Percentiles rank a stretch among this genome's conserved stretches.
Evolutionary conservation across 2,797 vertebrate genomes (phyloP).

Genomic region (Xiphorhynchus erythropygius): DNA sequence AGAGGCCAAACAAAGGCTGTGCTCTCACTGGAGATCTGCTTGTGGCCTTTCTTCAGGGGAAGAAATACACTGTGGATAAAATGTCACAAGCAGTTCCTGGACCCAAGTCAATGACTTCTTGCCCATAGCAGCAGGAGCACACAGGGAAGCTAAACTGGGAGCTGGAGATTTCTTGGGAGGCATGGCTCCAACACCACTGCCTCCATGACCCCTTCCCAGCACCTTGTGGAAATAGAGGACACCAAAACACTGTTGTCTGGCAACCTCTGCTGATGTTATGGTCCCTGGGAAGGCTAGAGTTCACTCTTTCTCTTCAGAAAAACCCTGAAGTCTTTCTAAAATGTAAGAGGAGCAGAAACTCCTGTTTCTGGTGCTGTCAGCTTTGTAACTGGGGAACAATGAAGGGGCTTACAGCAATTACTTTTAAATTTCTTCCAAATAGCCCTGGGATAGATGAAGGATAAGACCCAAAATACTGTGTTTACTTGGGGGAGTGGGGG

Average conservation of each 20-base stretch:
- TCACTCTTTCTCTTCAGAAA: background rate
- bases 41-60: background rate
- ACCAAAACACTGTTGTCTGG: background rate
- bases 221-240: background rate
- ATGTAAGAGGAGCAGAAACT: background rate
- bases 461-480: background rate
- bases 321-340: background rate
- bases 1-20: background rate
- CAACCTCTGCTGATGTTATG: background rate
- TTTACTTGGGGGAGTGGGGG: background rate
- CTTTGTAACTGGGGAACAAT: background rate
- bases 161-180: background rate
- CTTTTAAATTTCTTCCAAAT: background rate
- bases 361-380: background rate
- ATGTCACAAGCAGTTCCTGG: background rate
- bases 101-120: background rate
- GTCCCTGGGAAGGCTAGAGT: background rate
- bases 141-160: background rate
- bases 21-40: background rate
- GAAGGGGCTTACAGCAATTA: fast-evolving
- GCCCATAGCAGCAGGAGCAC: background rate
- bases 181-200: background rate
- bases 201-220: background rate
- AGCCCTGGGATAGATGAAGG: background rate
- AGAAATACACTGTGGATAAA: background rate